Base-by-base conservation (phyloP, 1,140 invertebrate genomes). In the Platorchestia sp. region DNA sequence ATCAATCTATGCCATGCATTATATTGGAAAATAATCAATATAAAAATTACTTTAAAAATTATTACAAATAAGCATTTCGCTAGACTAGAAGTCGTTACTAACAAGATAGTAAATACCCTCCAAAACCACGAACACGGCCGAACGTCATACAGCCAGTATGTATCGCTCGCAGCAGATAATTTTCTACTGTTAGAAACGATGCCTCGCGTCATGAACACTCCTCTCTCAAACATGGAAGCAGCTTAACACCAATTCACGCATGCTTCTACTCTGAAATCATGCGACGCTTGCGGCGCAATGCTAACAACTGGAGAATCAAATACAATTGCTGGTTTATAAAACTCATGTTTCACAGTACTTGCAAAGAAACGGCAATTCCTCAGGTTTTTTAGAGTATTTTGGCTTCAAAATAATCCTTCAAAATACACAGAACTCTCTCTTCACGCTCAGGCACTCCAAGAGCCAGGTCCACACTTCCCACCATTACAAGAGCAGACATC, bases 391-490 rank as follows among this genome's bases (percentile, higher is more conserved):
- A 93, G 0, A 93, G 45, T 47, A 93, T 93, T 93, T 93, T 45
- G 0, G 91, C 91, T 47, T 93, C 91, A 45, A 93, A 93, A 44
- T 45, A 90, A 90, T 95, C 95, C n/a, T 47, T 95, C 3, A 95
- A 45, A 95, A 95, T 87, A 43, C 86, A 86, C 75, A 95, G 36
- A 27, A 95, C 95, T 93, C 95, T 53, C 27, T 95, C 89, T 53
- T 95, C 95, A 42, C 95, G 87, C 43, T 93, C 90, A 1, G 89
- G 95, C 27, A 87, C 95, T 95, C 95, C 95, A 10, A 95, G 87
- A 53, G 95, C 95, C 47, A 95, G 53, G 47, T 95, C 95, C 3
- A 95, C 95, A 75, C 95, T 95, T 36, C 95, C 95, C 7, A 95
- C 87, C 89, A 95, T 95, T 5, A 95, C 95, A 42, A 95, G 89